These are phyloP conservation scores for Macropodus opercularis DNA, from an alignment of 2,797 vertebrate genomes.

Conservation along the genomic window DNA sequence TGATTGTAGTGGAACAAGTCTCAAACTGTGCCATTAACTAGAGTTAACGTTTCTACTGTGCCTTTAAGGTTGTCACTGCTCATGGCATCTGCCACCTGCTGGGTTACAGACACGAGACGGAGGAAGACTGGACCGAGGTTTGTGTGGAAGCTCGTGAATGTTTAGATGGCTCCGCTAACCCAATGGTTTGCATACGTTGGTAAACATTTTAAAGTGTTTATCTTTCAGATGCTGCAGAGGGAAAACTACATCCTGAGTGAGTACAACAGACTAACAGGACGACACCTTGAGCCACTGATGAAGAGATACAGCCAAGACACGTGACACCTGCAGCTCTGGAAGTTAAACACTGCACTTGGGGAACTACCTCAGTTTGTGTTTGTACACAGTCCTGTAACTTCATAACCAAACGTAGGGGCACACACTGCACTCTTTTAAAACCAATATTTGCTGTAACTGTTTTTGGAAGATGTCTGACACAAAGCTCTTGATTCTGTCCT, in stretches of 20 bases:
- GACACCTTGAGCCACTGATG: slow-evolving; percentile 84
- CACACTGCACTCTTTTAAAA: not conserved
- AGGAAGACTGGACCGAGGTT: slow-evolving; percentile 90
- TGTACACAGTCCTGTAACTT: not conserved
- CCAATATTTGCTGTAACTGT: not conserved
- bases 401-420: not conserved
- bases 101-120: slow-evolving; percentile 89
- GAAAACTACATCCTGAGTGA: slow-evolving; percentile 87
- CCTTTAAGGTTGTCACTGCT: slow-evolving; percentile 85
- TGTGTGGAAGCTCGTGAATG: too few species aligned
- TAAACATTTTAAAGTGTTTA: not conserved
- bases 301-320: slow-evolving; percentile 67
- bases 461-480: slow-evolving; percentile 1
- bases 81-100: slow-evolving; percentile 95
- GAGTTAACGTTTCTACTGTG: not conserved
- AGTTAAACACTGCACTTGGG: not conserved
- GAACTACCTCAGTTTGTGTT: slow-evolving; percentile 6
- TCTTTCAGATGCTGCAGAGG: slow-evolving; percentile 87
- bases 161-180: too few species aligned
- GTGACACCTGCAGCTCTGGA: slow-evolving; percentile 50
- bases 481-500: not conserved
- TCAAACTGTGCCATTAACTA: not conserved
- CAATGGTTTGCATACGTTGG: too few species aligned
- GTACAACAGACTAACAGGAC: slow-evolving; percentile 82
- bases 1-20: not conserved